Percentiles rank a stretch among this genome's conserved stretches.
Conservation (phyloP, 2,113 vertebrate species). For the Sander lucioperca region DNA sequence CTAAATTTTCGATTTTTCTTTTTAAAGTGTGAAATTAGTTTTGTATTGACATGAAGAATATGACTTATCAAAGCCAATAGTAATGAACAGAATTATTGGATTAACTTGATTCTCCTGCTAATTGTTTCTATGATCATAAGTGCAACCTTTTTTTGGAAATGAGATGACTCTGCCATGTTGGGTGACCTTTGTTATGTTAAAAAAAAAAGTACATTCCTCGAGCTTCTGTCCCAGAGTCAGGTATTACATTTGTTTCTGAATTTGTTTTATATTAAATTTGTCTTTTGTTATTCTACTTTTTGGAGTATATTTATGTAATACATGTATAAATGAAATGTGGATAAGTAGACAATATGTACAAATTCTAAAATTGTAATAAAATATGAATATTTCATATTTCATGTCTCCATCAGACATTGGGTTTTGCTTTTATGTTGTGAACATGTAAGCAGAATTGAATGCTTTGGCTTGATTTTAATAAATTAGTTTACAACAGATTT, state of each 20-base stretch:
- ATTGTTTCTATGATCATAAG: background rate
- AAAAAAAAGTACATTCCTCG: conserved; percentile 58
- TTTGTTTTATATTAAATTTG: conserved; percentile 62
- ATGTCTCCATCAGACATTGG: conserved; percentile 18
- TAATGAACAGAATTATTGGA: conserved; percentile 19
- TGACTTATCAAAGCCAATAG: conserved; percentile 12
- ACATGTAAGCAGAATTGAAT: background rate
- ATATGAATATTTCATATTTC: conserved; percentile 45
- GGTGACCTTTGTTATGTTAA: conserved; percentile 40
- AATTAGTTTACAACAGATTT: background rate
- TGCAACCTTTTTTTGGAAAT: background rate
- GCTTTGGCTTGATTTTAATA: background rate
- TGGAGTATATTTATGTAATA: conserved; percentile 76
- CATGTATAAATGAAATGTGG: conserved; percentile 62
- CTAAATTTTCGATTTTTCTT: conserved; percentile 18
- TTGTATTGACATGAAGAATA: conserved; percentile 10
- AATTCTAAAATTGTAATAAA: conserved; percentile 79
- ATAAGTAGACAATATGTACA: conserved; percentile 56
- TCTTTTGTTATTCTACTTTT: conserved; percentile 62
- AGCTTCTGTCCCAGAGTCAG: conserved; percentile 52
- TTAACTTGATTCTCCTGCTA: conserved; percentile 14
- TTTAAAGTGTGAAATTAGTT: conserved; percentile 21
- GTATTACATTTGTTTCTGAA: conserved; percentile 45
- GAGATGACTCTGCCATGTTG: conserved; percentile 24
- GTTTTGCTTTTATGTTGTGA: conserved; percentile 11